Evolutionary conservation across 2,888 invertebrate genomes (phyloP), one percentile per base, ranked within the genome.

Genomic region (Theretra japonica): DNA sequence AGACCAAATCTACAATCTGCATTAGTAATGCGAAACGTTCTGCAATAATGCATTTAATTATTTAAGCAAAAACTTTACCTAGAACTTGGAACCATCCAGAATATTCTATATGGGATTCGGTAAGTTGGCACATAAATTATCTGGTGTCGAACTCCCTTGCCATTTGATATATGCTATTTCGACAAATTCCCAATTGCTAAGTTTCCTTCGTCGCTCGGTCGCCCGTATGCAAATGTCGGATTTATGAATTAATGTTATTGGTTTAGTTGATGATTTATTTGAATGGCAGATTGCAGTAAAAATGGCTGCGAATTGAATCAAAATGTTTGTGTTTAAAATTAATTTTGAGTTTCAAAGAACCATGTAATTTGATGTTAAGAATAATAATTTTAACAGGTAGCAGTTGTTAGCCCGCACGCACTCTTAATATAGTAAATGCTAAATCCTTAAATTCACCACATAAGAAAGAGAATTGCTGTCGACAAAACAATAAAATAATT

Each of bases 51-150:
- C 60, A 60, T n/a, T 62, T 21, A 62, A 48, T 65, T 48, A 65
- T 65, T 65, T 41, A 65, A 65, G 41, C 65, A 65, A 60, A 59
- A 59, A 6, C 65, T 23, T n/a, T n/a, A 19, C 30, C 25, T n/a
- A 70, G 70, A n/a, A 60, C 48, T 65, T 48, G 23, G 17, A 23
- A 23, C 53, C 53, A n/a, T 19, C n/a, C 53, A 53, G 53, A 53
- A 53, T 53, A 53, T 53, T 53, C 53, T 53, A 53, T 53, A n/a
- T 53, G n/a, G 8, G 69, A 69, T 53, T 65, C 23, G 56, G n/a
- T 21, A 57, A 82, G 80, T 79, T 79, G 69, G 74, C 75, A 73
- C 81, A 82, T 82, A 80, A 82, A 81, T 82, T 82, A 80, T 74
- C 75, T 75, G 68, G 56, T 69, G 59, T 23, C 56, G 70, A 72